Base-by-base conservation (phyloP, 2,797 vertebrate species). In the Rachycentron canadum region DNA sequence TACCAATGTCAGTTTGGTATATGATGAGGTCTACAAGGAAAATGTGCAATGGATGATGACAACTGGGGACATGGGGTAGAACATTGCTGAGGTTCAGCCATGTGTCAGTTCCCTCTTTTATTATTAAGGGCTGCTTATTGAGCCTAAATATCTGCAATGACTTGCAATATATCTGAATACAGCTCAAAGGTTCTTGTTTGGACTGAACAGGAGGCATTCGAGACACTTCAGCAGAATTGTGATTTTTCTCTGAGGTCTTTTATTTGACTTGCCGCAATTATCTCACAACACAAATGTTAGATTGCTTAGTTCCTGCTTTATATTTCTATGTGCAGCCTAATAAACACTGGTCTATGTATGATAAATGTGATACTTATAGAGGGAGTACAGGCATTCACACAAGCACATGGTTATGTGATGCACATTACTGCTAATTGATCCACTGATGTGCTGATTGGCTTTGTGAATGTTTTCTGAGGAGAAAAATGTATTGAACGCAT, bases 131-230 rank as follows among this genome's bases (percentile, higher is more conserved):
- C 41, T 50, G 28, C 43, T 14, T 34, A 28, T 34, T 59, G 34
- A 64, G 36, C 12, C 23, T 36, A 5, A 80, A 69, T 62, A 80
- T 23, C 38, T 78, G 67, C 32, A 11, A 26, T 65, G 41, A 34
- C 75, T 78, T 78, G 38, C 16, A 77, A 59, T 63, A 43, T 14
- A 7, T 65, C 49, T 61, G 17, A 60, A 81, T 9, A 52, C 1
- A 16, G 41, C 79, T 60, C 13, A 68, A 69, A 70, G 30, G 53
- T 49, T 56, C 40, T 57, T 69, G 60, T 34, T 66, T 40, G 32
- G 19, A 13, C 55, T 41, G 21, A 41, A 69, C 0, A 41, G 30
- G 14, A 52, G 47, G 69, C 52, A 19, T 32, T n/a, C 11, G 38
- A 14, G 21, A 30, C n/a, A 7, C 32, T 32, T 10, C 11, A 50